Conservation (phyloP, 2,113 vertebrate species). For the Myrmecobius fasciatus region DNA sequence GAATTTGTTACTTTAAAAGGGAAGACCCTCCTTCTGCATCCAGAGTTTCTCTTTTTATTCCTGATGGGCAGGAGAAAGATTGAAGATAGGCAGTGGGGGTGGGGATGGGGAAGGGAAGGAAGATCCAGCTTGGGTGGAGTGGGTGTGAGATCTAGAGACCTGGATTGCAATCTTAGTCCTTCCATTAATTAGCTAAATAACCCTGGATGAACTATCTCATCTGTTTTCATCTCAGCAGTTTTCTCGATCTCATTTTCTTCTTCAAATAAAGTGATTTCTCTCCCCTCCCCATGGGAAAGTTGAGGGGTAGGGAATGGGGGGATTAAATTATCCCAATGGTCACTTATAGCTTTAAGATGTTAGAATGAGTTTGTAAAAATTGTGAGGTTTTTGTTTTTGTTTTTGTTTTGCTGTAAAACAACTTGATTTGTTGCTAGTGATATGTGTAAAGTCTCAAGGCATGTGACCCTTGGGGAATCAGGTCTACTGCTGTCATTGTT, state of each 20-base stretch:
- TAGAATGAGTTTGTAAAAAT: no score
- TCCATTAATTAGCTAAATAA: background rate
- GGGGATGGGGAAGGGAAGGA: no score
- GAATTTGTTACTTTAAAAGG: conserved; percentile 40
- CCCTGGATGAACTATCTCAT: background rate
- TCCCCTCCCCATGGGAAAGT: background rate
- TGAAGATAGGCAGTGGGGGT: background rate
- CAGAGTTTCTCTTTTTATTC: background rate
- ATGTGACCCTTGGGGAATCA: no score
- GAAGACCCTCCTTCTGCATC: background rate
- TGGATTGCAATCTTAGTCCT: background rate
- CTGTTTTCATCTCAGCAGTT: background rate
- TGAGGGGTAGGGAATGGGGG: background rate
- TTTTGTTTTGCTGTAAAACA: no score
- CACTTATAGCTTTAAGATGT: background rate
- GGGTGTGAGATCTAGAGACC: background rate
- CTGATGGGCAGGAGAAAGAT: conserved; percentile 6
- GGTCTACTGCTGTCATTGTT: no score
- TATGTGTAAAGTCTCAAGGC: no score
- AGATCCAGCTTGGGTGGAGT: background rate
- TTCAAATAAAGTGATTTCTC: background rate
- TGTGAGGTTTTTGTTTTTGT: no score
- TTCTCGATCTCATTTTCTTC: background rate
- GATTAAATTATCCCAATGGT: background rate
- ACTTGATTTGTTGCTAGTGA: no score